Base-by-base conservation (phyloP, 2,888 invertebrate species). In the Cheilosia vernalis region DNA sequence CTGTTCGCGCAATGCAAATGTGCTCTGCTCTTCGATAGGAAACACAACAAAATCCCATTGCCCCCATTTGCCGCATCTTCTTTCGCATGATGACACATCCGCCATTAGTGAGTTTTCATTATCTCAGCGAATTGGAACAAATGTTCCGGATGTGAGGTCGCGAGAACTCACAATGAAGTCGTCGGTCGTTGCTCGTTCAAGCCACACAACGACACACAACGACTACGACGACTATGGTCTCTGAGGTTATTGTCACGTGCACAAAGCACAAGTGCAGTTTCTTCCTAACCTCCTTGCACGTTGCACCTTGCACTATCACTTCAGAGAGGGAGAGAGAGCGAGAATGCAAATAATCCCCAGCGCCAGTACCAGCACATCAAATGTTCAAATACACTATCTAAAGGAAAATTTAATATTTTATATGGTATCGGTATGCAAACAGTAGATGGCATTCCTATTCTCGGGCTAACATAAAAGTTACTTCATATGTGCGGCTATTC, bases 101-200 rank as follows among this genome's bases (percentile, higher is more conserved):
- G 74, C 84, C 79, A 79, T 84, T 84, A 84, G 84, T 79, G 74
- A 66, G 74, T 70, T 79, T 79, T 76, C 79, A 84, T 84, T 76
- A 84, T 84, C 70, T 79, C 74, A 74, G 63, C 60, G 74, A 70
- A 84, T 84, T 79, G 69, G 74, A 79, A 79, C 74, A 79, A 84
- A 84, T 79, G 84, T 76, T 66, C 33, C 24, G 70, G 64, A 66
- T 79, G 74, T 74, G 74, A 74, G 74, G 79, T 70, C 70, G 74
- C 55, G 69, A 64, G 53, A 63, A 58, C 63, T 49, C 67, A 40
- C 49, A 17, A 17, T 51, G 40, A 70, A 70, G 70, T 77, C 53
- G 33, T 37, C 37, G 9, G 30, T 7, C 30, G 30, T 7, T 30
- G 37, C 63, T 49, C 61, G 15, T 40, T 63, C 63, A 60, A 56